Evolutionary conservation across 2,888 invertebrate species (phyloP).

Genomic region (Euplexia lucipara): DNA sequence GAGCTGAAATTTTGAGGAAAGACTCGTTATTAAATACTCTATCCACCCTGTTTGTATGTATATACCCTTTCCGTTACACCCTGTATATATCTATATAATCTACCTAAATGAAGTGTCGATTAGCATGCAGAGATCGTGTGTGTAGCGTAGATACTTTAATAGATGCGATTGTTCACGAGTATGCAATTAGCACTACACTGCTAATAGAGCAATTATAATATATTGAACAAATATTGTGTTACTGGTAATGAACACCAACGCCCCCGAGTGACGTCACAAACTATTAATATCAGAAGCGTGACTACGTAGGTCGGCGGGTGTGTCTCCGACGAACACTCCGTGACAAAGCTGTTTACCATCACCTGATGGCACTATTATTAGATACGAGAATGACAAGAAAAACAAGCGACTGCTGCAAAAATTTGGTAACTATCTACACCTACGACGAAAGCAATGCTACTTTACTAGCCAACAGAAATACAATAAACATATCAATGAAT

Average conservation of each 20-base stretch:
- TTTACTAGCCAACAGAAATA: slow-evolving; percentile 34
- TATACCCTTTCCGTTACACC: no score
- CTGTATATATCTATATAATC: no score
- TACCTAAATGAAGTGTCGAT: slow-evolving; percentile 14
- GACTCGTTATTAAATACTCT: no score
- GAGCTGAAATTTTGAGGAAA: no score
- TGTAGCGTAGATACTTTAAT: slow-evolving; percentile 17
- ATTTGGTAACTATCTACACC: slow-evolving; percentile 14
- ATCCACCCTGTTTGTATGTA: no score
- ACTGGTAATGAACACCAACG: slow-evolving; percentile 46
- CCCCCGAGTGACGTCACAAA: slow-evolving; percentile 66
- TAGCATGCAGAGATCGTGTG: slow-evolving; percentile 20
- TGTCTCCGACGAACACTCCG: slow-evolving; percentile 79
- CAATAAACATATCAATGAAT: slow-evolving; percentile 20
- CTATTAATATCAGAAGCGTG: slow-evolving; percentile 72
- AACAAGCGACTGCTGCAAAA: slow-evolving; percentile 33
- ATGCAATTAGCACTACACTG: slow-evolving; percentile 52
- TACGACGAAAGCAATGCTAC: slow-evolving; percentile 18
- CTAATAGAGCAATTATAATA: slow-evolving; percentile 58
- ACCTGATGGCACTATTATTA: slow-evolving; percentile 77
- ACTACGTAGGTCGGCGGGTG: slow-evolving; percentile 81
- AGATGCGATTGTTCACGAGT: slow-evolving; percentile 37
- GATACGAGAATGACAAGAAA: slow-evolving; percentile 58
- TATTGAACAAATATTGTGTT: slow-evolving; percentile 60
- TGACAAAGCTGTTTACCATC: slow-evolving; percentile 69